phyloP scores from a whole-genome alignment of 1,140 invertebrate genomes.

The Drosophila pseudoananassae region DNA sequence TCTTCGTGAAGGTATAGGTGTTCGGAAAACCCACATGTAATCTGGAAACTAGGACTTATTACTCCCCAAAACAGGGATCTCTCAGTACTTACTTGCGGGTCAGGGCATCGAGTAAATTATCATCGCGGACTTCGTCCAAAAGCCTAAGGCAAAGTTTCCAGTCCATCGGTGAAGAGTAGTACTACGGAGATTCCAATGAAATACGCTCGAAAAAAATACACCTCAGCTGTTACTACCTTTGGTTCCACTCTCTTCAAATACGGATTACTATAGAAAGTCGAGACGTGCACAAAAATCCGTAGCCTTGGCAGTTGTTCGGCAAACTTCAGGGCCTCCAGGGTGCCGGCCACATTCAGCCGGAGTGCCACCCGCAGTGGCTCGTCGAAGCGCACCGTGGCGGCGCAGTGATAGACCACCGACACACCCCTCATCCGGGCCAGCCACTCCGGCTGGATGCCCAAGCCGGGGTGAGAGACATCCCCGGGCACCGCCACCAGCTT shows the following conservation, averaged over 20 bases:
- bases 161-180: conserved; percentile 75
- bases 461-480: conserved; percentile 57
- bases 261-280: conserved; percentile 90
- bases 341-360: conserved; percentile 88
- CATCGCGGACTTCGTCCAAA: conserved; percentile 54
- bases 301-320: conserved; percentile 88
- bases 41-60: conserved; percentile 66
- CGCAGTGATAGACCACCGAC: conserved; percentile 95
- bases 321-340: conserved; percentile 87
- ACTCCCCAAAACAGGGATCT: neutral
- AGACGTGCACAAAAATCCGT: conserved; percentile 89
- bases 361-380: conserved; percentile 90
- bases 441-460: conserved; percentile 57
- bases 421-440: conserved; percentile 86
- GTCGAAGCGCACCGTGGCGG: conserved; percentile 92
- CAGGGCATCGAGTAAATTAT: conserved; percentile 47
- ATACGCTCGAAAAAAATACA: conserved; percentile 84
- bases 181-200: conserved; percentile 26
- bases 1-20: conserved; percentile 94
- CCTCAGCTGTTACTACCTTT: conserved; percentile 85
- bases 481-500: conserved; percentile 84
- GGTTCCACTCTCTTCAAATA: conserved; percentile 89
- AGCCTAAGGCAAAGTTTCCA: conserved; percentile 69
- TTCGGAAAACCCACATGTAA: conserved; percentile 90
- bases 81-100: conserved; percentile 63